A percentile compares a stretch with the other conserved stretches of the same genome.
phyloP scores from a whole-genome alignment of 1,140 invertebrate genomes.

The Epicauta chinensis region DNA sequence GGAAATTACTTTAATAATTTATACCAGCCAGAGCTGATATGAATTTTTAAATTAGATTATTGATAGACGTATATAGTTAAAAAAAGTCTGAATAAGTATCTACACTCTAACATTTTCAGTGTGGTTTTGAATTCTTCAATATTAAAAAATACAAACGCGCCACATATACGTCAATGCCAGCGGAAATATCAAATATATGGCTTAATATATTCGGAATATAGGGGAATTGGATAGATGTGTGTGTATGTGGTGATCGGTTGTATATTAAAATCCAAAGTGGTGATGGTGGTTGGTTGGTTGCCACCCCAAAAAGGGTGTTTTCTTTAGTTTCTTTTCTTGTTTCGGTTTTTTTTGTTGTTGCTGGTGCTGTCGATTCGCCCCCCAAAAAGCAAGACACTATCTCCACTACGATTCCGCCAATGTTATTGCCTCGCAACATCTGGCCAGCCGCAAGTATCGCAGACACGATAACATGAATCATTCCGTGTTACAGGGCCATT shows the following conservation, averaged over 20 bases:
- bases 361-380: too few relatives aligned
- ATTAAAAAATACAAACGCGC: constrained; percentile 15
- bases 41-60: too few relatives aligned
- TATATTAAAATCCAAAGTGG: constrained; percentile 19
- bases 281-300: not conserved
- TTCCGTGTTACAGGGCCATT: constrained; percentile 20
- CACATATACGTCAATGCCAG: constrained; percentile 11
- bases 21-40: too few relatives aligned
- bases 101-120: too few relatives aligned
- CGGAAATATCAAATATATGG: constrained; percentile 16
- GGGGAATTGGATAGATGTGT: not conserved
- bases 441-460: constrained; percentile 19
- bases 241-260: constrained; percentile 12
- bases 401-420: constrained; percentile 9
- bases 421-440: constrained; percentile 22
- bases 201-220: constrained; percentile 8
- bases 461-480: constrained; percentile 19
- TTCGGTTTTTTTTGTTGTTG: too few relatives aligned
- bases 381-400: not conserved
- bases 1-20: too few relatives aligned
- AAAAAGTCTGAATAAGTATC: too few relatives aligned
- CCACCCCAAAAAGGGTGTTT: too few relatives aligned
- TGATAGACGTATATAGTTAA: too few relatives aligned
- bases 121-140: constrained; percentile 3
- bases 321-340: too few relatives aligned